These are phyloP conservation scores for Nyctalus aviator DNA, from an alignment of 2,797 vertebrate species.

Conservation along the genomic window DNA sequence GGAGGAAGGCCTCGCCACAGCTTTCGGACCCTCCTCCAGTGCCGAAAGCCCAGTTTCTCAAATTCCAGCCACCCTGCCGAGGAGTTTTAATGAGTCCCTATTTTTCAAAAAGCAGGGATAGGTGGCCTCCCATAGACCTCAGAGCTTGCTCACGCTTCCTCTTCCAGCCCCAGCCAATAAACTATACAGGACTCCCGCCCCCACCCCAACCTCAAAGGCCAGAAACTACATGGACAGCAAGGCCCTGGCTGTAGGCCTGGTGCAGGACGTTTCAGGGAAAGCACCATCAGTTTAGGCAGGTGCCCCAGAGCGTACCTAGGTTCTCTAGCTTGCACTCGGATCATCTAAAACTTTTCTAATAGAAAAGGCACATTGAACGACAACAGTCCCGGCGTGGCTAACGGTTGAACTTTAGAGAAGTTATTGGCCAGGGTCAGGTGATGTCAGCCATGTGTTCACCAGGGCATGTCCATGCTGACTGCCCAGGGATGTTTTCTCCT, in stretches of 20 bases:
- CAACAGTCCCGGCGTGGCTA: rapidly evolving
- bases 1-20: too few species aligned
- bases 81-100: not conserved
- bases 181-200: not conserved
- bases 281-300: rapidly evolving
- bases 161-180: not conserved
- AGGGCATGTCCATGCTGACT: rapidly evolving
- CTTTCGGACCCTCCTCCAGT: not conserved
- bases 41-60: not conserved
- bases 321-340: not conserved
- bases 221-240: not conserved
- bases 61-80: not conserved
- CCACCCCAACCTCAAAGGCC: too few species aligned
- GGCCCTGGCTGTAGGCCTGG: not conserved
- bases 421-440: too few species aligned
- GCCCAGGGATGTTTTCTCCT: not conserved
- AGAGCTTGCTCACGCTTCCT: not conserved
- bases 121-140: not conserved
- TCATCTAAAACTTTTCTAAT: not conserved
- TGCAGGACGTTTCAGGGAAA: not conserved
- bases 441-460: not conserved
- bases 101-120: too few species aligned
- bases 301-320: rapidly evolving
- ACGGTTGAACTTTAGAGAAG: not conserved
- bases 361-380: not conserved